Percentiles rank a stretch among this genome's conserved stretches.
Conservation (phyloP, 2,797 vertebrate genomes). For the Tenualosa thibaudeaui region DNA sequence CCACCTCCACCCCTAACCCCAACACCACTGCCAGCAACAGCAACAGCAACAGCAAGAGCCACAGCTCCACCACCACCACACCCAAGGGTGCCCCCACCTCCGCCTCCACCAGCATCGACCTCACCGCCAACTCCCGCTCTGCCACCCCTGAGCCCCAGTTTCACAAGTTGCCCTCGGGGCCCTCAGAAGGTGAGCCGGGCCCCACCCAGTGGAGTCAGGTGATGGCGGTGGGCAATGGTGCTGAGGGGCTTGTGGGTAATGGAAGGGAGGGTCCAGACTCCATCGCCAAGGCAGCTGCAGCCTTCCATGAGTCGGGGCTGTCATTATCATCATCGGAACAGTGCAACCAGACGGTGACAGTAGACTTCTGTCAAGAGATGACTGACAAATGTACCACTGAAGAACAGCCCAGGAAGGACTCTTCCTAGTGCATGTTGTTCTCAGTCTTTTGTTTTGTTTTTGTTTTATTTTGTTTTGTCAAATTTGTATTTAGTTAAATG, state of each 20-base stretch:
- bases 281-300: slow-evolving; percentile 31
- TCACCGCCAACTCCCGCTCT: slow-evolving; percentile 71
- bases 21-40: slow-evolving; percentile 82
- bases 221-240: slow-evolving; percentile 54
- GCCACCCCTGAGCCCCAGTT: slow-evolving; percentile 82
- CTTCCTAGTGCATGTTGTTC: slow-evolving; percentile 77
- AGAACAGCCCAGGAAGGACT: slow-evolving; percentile 96
- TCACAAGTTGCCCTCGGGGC: slow-evolving; percentile 71
- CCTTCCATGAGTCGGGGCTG: slow-evolving; percentile 80
- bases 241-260: slow-evolving; percentile 27
- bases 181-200: slow-evolving; percentile 75
- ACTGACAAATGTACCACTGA: slow-evolving; percentile 99
- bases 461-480: slow-evolving; percentile 65
- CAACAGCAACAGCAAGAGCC: slow-evolving; percentile 77
- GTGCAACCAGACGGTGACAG: slow-evolving; percentile 92
- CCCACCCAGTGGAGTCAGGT: slow-evolving; percentile 67
- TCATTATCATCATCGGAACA: slow-evolving; percentile 71
- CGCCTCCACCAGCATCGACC: slow-evolving; percentile 83
- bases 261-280: slow-evolving; percentile 37
- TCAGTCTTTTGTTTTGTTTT: slow-evolving; percentile 57
- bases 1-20: slow-evolving; percentile 66
- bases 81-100: slow-evolving; percentile 47
- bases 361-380: slow-evolving; percentile 99
- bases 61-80: slow-evolving; percentile 71
- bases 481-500: slow-evolving; percentile 60